A percentile compares a stretch with the other conserved stretches of the same genome.
These are phyloP conservation scores for Oreohelix idahoensis DNA, from an alignment of 1,140 invertebrate genomes.

Conservation along the genomic window DNA sequence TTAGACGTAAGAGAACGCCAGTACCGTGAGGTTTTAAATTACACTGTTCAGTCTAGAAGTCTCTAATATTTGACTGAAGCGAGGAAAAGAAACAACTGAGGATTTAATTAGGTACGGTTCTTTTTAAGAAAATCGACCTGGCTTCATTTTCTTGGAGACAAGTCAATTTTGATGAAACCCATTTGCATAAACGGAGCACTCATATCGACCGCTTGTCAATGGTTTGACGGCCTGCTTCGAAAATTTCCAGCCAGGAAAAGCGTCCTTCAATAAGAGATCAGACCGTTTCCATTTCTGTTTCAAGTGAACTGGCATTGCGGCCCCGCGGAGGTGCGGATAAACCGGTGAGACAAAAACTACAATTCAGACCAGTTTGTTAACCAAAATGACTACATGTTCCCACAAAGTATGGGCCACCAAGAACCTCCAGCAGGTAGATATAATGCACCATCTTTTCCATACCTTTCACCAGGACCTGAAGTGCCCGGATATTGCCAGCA, in stretches of 20 bases:
- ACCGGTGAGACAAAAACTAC: neutral
- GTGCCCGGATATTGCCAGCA: slow-evolving; percentile 1
- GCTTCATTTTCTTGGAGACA: slow-evolving; percentile 26
- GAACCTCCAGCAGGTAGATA: neutral
- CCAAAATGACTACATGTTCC: neutral
- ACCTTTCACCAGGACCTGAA: slow-evolving; percentile 1
- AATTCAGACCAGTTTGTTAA: neutral
- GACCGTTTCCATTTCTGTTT: neutral
- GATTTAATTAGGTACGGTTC: slow-evolving; percentile 26
- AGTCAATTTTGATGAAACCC: slow-evolving; percentile 36
- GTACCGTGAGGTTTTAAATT: neutral
- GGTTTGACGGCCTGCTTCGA: slow-evolving; percentile 6
- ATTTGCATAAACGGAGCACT: slow-evolving; percentile 31
- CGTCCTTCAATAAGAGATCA: slow-evolving; percentile 3
- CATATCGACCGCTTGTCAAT: slow-evolving; percentile 34
- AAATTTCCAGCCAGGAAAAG: slow-evolving; percentile 1
- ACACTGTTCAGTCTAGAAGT: neutral
- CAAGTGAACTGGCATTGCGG: neutral
- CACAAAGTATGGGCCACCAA: neutral
- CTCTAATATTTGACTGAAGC: neutral
- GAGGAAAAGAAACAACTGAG: slow-evolving; percentile 13
- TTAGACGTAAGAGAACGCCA: neutral
- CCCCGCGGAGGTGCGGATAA: neutral
- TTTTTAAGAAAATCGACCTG: slow-evolving; percentile 22
- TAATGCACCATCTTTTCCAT: neutral